Conservation (phyloP, 2,113 vertebrate species). For the Pungitius pungitius region DNA sequence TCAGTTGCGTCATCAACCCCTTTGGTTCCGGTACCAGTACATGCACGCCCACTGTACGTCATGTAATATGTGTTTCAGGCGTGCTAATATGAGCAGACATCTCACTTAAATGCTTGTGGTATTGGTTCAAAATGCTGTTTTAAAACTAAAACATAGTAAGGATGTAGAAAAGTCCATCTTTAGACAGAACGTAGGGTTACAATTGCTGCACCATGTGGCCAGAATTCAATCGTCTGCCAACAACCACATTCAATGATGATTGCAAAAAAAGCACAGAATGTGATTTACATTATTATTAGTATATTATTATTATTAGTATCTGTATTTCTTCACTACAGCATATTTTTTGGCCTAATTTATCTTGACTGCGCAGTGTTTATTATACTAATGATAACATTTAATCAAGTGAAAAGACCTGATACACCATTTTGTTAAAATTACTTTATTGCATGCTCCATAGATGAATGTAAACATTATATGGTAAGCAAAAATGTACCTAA, state of each 20-base stretch:
- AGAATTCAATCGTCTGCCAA: background rate
- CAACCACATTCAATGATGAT: background rate
- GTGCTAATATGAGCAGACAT: background rate
- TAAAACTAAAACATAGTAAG: background rate
- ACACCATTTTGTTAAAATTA: constrained; percentile 54
- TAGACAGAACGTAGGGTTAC: background rate
- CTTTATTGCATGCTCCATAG: constrained; percentile 64
- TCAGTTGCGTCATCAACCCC: background rate
- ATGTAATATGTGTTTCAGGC: background rate
- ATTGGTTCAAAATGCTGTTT: background rate
- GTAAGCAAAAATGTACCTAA: constrained; percentile 46
- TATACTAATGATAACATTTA: background rate
- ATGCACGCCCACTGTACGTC: background rate
- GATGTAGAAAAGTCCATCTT: background rate
- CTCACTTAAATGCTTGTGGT: background rate
- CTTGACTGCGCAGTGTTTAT: background rate
- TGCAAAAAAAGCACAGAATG: background rate
- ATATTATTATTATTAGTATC: constrained; percentile 31
- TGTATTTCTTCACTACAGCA: constrained; percentile 26
- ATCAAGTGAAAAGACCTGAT: constrained; percentile 3
- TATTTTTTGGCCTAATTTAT: background rate
- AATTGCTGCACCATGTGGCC: background rate
- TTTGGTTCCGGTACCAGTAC: background rate
- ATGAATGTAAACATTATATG: constrained; percentile 69
- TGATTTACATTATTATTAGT: constrained; percentile 1